Evolutionary conservation across 2,888 invertebrate genomes (phyloP).

Genomic region (Lepidonotus clava): DNA sequence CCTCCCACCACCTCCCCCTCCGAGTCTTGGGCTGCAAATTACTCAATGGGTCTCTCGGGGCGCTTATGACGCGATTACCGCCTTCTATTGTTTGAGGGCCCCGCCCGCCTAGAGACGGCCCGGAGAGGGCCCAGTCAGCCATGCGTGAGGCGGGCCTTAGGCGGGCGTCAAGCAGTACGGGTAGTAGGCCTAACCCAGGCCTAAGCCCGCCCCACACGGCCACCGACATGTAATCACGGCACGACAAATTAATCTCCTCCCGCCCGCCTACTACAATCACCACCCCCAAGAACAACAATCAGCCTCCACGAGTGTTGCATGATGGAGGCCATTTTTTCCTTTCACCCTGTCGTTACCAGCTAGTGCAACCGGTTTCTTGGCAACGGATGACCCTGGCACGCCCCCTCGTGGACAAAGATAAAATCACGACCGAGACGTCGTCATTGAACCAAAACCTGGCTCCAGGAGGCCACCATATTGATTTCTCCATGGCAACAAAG

Average conservation of each 20-base stretch:
- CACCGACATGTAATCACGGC: neutral
- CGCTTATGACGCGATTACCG: too few relatives aligned
- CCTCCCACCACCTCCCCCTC: too few relatives aligned
- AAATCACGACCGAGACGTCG: conserved; percentile 32
- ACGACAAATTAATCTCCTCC: neutral
- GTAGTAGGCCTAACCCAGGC: too few relatives aligned
- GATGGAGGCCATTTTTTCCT: neutral
- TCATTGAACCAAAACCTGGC: conserved; percentile 52
- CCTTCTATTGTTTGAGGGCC: too few relatives aligned
- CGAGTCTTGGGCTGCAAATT: too few relatives aligned
- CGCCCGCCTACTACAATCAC: too few relatives aligned
- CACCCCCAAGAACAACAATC: conserved; percentile 21
- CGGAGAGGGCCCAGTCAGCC: too few relatives aligned
- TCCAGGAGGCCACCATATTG: conserved; percentile 25
- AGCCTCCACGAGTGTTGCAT: neutral
- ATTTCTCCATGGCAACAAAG: conserved; percentile 49
- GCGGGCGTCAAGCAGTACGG: too few relatives aligned
- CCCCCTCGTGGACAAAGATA: conserved; percentile 12
- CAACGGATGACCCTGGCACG: neutral
- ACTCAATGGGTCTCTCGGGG: too few relatives aligned
- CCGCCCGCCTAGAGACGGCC: neutral
- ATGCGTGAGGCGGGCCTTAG: too few relatives aligned
- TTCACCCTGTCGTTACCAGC: conserved; percentile 24
- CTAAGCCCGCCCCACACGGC: neutral
- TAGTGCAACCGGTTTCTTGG: conserved; percentile 30